phyloP scores from a whole-genome alignment of 1,140 invertebrate genomes.

The Neuroterus valhalla region DNA sequence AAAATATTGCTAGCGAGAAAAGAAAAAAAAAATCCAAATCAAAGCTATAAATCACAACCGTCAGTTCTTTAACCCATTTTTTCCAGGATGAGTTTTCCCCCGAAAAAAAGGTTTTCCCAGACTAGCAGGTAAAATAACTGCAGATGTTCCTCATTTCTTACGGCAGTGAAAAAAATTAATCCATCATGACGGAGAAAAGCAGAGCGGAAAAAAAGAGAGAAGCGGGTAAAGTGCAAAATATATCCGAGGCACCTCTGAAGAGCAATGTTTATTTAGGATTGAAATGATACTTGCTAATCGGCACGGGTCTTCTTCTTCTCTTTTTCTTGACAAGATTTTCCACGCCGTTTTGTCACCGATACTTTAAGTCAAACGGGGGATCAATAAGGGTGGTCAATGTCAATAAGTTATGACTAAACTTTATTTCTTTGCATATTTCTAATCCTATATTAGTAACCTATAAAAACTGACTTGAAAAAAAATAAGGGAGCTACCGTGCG shows the following conservation, averaged over 20 bases:
- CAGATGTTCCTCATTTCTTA: slow-evolving; percentile 11
- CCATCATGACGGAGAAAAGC: not conserved
- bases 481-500: slow-evolving; percentile 3
- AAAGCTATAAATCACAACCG: not conserved
- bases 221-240: not conserved
- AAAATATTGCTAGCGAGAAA: not conserved
- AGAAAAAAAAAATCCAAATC: not conserved
- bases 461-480: not conserved
- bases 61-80: not conserved
- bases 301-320: not conserved
- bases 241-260: not conserved
- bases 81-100: not conserved
- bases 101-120: not conserved
- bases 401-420: no score
- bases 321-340: not conserved
- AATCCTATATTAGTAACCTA: no score
- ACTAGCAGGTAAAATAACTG: slow-evolving; percentile 1
- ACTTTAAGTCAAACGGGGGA: no score
- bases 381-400: no score
- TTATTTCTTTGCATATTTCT: no score
- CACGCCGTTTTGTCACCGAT: not conserved
- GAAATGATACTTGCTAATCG: slow-evolving; percentile 11
- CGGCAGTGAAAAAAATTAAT: not conserved
- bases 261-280: slow-evolving; percentile 10
- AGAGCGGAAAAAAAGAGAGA: not conserved